These are phyloP conservation scores for Hypomecis punctinalis DNA, from an alignment of 2,888 invertebrate species.

Conservation along the genomic window DNA sequence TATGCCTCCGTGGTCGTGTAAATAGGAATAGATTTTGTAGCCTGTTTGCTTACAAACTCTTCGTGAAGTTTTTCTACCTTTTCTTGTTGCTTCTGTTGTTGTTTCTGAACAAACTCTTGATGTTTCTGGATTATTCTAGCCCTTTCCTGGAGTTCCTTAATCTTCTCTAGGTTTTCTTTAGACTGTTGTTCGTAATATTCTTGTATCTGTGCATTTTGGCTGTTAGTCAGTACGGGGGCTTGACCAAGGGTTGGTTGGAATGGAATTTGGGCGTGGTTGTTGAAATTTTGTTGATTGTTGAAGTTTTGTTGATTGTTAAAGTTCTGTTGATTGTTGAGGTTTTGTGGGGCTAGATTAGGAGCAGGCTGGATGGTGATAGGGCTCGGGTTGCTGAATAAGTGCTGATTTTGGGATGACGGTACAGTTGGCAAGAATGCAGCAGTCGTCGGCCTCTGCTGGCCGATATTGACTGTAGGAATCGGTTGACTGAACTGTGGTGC, in stretches of 20 bases:
- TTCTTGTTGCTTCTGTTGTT: slow-evolving; percentile 91
- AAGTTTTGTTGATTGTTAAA: slow-evolving; percentile 55
- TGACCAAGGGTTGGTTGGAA: slow-evolving; percentile 73
- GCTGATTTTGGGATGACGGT: slow-evolving; percentile 62
- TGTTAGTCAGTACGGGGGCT: slow-evolving; percentile 76
- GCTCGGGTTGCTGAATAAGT: slow-evolving; percentile 68
- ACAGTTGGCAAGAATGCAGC: slow-evolving; percentile 73
- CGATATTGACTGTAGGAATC: slow-evolving; percentile 57
- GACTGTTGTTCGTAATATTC: slow-evolving; percentile 86
- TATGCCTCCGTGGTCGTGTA: slow-evolving; percentile 80
- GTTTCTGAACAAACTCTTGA: slow-evolving; percentile 91
- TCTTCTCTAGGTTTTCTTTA: slow-evolving; percentile 85
- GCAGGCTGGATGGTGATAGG: slow-evolving; percentile 79
- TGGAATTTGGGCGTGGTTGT: slow-evolving; percentile 64
- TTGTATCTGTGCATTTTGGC: slow-evolving; percentile 82
- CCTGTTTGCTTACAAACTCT: slow-evolving; percentile 89
- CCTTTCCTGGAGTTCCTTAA: slow-evolving; percentile 89
- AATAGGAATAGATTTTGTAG: slow-evolving; percentile 85
- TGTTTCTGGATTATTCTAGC: slow-evolving; percentile 90
- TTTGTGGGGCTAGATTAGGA: slow-evolving; percentile 75
- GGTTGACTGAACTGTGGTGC: slow-evolving; percentile 58
- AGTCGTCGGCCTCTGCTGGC: slow-evolving; percentile 73
- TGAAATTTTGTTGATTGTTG: slow-evolving; percentile 45
- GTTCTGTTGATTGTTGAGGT: slow-evolving; percentile 48
- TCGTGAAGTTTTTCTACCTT: slow-evolving; percentile 90